Conservation (phyloP, 2,113 vertebrate species). For the Turnix velox region DNA sequence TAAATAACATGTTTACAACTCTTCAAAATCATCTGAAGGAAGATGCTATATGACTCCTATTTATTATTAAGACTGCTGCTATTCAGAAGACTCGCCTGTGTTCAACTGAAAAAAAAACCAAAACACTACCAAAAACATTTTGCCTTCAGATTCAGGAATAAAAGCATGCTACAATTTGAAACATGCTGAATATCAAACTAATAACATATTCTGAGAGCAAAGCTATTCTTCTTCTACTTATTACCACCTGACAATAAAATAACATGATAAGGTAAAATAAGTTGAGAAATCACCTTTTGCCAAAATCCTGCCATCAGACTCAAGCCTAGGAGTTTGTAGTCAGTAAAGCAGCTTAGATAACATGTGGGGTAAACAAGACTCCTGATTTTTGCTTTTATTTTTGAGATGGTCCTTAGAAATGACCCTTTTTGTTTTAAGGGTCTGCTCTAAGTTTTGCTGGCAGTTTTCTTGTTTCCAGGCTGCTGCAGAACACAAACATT, state of each 20-base stretch:
- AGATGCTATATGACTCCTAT: neutral
- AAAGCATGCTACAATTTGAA: neutral
- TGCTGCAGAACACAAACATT: neutral
- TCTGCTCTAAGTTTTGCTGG: neutral
- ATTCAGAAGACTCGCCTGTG: neutral
- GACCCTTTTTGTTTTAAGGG: neutral
- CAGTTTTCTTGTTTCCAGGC: neutral
- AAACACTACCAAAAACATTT: neutral
- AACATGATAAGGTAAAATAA: neutral
- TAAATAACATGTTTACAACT: neutral
- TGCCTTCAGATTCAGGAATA: neutral
- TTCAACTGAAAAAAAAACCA: neutral
- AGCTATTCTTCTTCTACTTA: neutral
- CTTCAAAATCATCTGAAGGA: neutral
- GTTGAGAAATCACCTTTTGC: neutral
- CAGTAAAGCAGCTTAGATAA: neutral
- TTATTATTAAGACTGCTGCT: neutral
- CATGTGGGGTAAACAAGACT: neutral
- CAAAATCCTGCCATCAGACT: neutral
- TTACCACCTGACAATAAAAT: neutral
- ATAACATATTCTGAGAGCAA: neutral
- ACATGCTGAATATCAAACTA: neutral
- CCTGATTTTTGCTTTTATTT: neutral
- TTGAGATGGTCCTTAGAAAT: neutral
- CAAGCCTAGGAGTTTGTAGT: neutral